These are phyloP conservation scores for Dendrocincla tyrannina DNA, from an alignment of 2,797 vertebrate species.

Conservation along the genomic window DNA sequence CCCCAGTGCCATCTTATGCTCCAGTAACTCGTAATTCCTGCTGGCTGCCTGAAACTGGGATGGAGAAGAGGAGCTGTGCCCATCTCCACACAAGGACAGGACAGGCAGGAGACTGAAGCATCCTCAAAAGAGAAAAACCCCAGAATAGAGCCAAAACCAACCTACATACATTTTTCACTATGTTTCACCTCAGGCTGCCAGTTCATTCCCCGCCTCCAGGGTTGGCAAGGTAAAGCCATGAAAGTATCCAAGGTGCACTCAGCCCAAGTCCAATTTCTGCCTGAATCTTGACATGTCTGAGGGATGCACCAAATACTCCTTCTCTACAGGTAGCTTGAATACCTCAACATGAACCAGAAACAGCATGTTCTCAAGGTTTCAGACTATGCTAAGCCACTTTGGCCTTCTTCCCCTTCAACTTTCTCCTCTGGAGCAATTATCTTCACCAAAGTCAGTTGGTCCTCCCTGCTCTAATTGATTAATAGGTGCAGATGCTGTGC, in stretches of 20 bases:
- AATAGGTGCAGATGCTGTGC: neutral
- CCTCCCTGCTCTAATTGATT: fast-evolving
- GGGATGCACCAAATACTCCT: slow-evolving; percentile 5
- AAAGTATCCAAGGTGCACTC: neutral
- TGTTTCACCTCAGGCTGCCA: neutral
- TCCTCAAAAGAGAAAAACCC: neutral
- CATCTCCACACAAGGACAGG: neutral
- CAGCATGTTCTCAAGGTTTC: slow-evolving; percentile 12
- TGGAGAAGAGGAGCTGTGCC: fast-evolving
- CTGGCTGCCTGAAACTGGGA: neutral
- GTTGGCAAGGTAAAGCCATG: neutral
- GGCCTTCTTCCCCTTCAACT: slow-evolving; percentile 14
- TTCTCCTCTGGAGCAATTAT: slow-evolving; percentile 1
- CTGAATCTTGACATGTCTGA: neutral
- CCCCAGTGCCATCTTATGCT: neutral
- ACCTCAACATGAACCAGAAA: slow-evolving; percentile 41
- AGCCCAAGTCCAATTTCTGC: neutral
- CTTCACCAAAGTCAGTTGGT: slow-evolving; percentile 28
- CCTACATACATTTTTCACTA: neutral
- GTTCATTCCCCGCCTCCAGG: neutral
- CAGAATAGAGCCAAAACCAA: neutral
- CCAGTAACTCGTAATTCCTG: neutral
- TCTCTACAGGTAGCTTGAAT: slow-evolving; percentile 33
- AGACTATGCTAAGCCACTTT: slow-evolving; percentile 54
- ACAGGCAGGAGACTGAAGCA: neutral